Conservation (phyloP, 2,113 vertebrate species). For the Heterochromis multidens region DNA sequence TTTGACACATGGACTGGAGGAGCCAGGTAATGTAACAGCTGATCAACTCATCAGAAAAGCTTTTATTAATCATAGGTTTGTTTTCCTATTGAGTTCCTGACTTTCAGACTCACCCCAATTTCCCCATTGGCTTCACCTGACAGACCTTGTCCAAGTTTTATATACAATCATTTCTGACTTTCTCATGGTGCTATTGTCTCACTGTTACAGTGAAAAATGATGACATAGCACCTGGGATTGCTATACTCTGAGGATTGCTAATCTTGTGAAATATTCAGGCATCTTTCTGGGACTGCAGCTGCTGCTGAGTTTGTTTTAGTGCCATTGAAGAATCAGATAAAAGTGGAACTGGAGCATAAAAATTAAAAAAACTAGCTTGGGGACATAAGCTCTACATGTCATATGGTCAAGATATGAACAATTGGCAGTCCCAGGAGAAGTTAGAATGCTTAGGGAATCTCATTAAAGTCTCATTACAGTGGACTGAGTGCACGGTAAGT, state of each 20-base stretch:
- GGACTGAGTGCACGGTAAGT: no score
- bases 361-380: background rate
- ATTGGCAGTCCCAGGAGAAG: background rate
- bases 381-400: background rate
- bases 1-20: no score
- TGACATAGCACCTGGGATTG: background rate
- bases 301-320: no score
- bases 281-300: background rate
- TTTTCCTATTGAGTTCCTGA: background rate
- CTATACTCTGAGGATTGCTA: background rate
- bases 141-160: background rate
- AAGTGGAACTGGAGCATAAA: background rate
- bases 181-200: background rate
- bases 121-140: background rate
- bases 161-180: background rate
- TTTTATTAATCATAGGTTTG: background rate
- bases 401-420: background rate
- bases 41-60: no score
- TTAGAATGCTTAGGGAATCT: background rate
- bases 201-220: background rate
- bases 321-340: no score
- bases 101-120: fast-evolving
- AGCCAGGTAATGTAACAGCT: no score
- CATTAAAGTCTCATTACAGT: no score
- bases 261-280: background rate